Evolutionary conservation across 2,888 invertebrate species (phyloP).

Genomic region (Xylota sylvarum): DNA sequence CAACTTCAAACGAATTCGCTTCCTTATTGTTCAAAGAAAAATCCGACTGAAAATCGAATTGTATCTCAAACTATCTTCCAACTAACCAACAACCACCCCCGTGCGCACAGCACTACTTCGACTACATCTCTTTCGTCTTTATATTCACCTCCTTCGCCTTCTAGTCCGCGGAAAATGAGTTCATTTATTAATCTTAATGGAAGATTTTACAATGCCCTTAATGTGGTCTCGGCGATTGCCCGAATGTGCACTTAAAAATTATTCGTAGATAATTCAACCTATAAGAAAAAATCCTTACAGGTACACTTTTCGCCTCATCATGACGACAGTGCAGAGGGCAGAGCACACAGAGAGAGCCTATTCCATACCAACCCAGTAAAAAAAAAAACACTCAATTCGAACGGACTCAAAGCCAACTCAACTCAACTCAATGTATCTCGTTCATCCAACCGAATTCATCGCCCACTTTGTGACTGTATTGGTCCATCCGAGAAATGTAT

Average conservation of each 20-base stretch:
- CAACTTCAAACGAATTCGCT: conserved; percentile 68
- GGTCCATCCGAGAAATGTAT: conserved; percentile 61
- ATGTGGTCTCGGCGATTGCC: conserved; percentile 77
- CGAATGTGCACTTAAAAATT: conserved; percentile 78
- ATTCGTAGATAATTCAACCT: conserved; percentile 76
- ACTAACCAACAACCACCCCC: conserved; percentile 62
- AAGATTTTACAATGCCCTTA: conserved; percentile 77
- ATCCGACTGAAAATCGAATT: conserved; percentile 48
- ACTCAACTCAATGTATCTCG: conserved; percentile 59
- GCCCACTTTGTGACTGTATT: conserved; percentile 50
- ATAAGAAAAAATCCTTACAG: conserved; percentile 75
- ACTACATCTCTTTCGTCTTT: conserved; percentile 1
- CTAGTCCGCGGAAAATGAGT: conserved; percentile 73
- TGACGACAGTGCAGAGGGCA: conserved; percentile 20
- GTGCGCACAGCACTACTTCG: conserved; percentile 25
- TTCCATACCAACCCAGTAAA: too few relatives aligned
- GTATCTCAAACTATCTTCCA: conserved; percentile 69
- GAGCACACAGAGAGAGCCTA: conserved; percentile 16
- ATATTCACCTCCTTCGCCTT: conserved; percentile 14
- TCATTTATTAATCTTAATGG: conserved; percentile 77
- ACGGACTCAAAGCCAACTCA: neutral
- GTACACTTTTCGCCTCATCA: conserved; percentile 59
- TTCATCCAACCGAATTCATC: conserved; percentile 72
- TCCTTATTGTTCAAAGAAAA: conserved; percentile 67
- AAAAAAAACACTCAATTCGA: conserved; percentile 47